Evolutionary conservation across 2,888 invertebrate genomes (phyloP), one percentile per base, ranked within the genome.

Genomic region (Himalopsyche anomala): DNA sequence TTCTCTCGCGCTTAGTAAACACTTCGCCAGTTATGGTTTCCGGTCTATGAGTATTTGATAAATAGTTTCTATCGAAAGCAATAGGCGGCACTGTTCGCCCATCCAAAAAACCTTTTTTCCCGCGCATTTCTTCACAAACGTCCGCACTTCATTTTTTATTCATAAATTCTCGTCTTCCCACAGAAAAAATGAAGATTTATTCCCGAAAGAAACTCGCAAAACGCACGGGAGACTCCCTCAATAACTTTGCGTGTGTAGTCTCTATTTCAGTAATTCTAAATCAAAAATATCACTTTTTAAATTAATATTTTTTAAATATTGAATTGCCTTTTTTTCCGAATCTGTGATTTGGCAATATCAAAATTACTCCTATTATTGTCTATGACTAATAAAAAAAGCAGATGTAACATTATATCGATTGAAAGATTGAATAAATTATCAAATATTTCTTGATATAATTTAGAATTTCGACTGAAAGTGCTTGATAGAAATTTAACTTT

Each of bases 101-200:
- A 38, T 11, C 19, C 36, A 74, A 74, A 51, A 74, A 74, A 38
- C 74, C 36, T 36, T 36, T 62, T 74, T 74, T 74, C 74, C 74
- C 74, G 74, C 36, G 36, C 74, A 12, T 36, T 74, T 74, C 74
- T 74, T 36, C 36, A 36, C 38, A 74, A 36, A 74, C 74, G 74
- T 74, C 74, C 74, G 74, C 74, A 74, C 38, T 74, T 74, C 74
- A 74, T 74, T 74, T 74, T 74, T 74, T 74, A 74, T 74, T 74
- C 74, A 74, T 74, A 74, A 74, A 74, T 19, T 74, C 38, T 74
- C 74, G 74, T 74, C 74, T 74, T 74, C 36, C 74, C 74, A 36
- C 74, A 9, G 74, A 36, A 36, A 74, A 74, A 74, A 74, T 74
- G 74, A 74, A 74, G 74, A 74, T 74, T 74, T 74, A 74, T 74